Conservation (phyloP, 1,140 invertebrate genomes). For the Gonioctena quinquepunctata region DNA sequence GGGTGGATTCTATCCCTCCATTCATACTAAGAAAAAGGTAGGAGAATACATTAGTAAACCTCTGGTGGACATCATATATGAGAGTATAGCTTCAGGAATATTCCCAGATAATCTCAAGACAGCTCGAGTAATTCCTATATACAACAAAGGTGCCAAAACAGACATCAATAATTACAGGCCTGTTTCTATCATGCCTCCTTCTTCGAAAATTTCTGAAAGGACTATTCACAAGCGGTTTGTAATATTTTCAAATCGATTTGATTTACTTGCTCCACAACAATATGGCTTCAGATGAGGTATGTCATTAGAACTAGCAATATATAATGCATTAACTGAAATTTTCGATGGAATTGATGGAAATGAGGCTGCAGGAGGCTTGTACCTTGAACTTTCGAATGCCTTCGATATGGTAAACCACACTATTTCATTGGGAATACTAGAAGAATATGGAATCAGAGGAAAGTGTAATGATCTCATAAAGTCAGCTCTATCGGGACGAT, state of each 20-base stretch:
- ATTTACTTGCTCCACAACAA: neutral
- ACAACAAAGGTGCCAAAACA: no score
- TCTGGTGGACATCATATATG: neutral
- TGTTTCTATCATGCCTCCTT: neutral
- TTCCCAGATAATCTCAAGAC: no score
- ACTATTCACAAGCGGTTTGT: neutral
- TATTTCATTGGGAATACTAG: neutral
- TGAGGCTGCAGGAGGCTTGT: neutral
- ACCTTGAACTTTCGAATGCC: neutral
- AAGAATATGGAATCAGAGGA: neutral
- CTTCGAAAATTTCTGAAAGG: neutral
- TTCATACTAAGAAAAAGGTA: neutral
- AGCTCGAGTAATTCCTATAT: no score
- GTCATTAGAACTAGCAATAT: neutral
- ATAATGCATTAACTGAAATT: neutral
- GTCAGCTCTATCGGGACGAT: neutral
- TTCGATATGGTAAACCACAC: neutral
- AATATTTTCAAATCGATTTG: neutral
- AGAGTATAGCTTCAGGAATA: no score
- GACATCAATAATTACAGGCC: no score
- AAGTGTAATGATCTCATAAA: neutral
- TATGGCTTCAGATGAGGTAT: no score
- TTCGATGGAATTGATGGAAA: neutral
- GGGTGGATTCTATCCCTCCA: no score
- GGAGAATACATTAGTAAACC: neutral